Conservation (phyloP, 2,113 vertebrate species). For the Eurypyga helias region DNA sequence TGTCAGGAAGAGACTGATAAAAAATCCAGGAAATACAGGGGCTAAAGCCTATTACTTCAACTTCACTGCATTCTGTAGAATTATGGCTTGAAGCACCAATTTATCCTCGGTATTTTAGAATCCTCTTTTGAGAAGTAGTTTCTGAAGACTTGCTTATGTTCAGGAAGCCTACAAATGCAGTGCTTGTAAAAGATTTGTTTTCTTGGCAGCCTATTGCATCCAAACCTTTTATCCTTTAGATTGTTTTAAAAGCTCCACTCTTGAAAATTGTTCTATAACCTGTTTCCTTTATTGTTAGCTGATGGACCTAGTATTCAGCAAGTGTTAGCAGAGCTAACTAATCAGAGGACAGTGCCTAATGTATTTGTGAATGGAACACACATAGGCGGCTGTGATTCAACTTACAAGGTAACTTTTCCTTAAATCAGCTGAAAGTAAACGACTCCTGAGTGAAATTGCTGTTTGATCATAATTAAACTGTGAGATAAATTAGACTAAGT, state of each 20-base stretch:
- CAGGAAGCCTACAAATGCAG: background rate
- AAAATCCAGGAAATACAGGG: background rate
- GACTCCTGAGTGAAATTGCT: background rate
- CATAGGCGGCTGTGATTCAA: constrained; percentile 90
- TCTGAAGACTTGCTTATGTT: background rate
- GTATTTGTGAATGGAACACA: constrained; percentile 96
- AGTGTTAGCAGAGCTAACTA: constrained; percentile 86
- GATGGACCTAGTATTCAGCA: constrained; percentile 89
- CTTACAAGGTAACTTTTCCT: constrained; percentile 82
- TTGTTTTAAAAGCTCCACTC: background rate
- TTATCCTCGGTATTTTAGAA: background rate
- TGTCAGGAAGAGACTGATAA: background rate
- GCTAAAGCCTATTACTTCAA: background rate
- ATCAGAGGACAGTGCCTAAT: constrained; percentile 92
- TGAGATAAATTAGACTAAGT: background rate
- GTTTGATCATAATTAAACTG: background rate
- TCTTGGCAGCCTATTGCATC: background rate
- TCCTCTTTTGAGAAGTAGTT: background rate
- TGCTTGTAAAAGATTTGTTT: background rate
- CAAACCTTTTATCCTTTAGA: background rate
- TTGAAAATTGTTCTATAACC: background rate
- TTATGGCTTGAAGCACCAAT: background rate
- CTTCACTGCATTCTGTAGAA: background rate
- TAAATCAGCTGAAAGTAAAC: background rate
- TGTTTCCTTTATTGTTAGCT: constrained; percentile 72